phyloP scores from a whole-genome alignment of 1,140 invertebrate genomes.

The Bemisia tabaci region DNA sequence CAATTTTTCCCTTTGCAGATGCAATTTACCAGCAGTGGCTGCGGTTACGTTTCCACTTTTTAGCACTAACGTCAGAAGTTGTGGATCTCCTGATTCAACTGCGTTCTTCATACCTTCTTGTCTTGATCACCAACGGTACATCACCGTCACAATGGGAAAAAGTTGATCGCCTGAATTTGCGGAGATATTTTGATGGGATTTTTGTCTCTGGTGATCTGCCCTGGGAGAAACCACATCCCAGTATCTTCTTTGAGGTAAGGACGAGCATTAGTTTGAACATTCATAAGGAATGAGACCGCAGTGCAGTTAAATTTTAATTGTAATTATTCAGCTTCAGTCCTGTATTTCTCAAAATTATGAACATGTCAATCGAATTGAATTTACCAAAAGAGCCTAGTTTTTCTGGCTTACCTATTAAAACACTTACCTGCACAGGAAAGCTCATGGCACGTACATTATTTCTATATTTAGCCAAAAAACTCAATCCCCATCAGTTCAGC shows the following conservation, averaged over 20 bases:
- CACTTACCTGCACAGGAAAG: no score
- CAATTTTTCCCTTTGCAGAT: no score
- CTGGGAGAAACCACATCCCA: conserved; percentile 66
- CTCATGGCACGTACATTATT: no score
- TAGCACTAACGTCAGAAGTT: conserved; percentile 48
- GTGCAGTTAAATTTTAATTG: no score
- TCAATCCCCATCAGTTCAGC: no score
- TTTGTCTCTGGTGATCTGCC: conserved; percentile 66
- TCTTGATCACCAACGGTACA: conserved; percentile 68
- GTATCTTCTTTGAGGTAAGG: conserved; percentile 46
- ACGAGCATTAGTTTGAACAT: no score
- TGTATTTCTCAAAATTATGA: neutral
- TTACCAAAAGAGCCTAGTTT: no score
- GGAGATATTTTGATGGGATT: conserved; percentile 60
- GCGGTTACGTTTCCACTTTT: conserved; percentile 52
- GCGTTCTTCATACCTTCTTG: conserved; percentile 52
- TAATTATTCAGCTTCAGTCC: neutral
- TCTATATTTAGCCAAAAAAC: no score
- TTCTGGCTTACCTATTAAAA: no score
- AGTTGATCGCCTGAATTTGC: conserved; percentile 46
- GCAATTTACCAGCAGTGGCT: conserved; percentile 61
- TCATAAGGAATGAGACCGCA: no score
- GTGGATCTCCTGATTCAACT: conserved; percentile 47
- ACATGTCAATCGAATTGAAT: neutral
- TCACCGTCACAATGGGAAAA: conserved; percentile 79